These are phyloP conservation scores for Gryllus bimaculatus DNA, from an alignment of 1,140 invertebrate genomes.

Conservation along the genomic window DNA sequence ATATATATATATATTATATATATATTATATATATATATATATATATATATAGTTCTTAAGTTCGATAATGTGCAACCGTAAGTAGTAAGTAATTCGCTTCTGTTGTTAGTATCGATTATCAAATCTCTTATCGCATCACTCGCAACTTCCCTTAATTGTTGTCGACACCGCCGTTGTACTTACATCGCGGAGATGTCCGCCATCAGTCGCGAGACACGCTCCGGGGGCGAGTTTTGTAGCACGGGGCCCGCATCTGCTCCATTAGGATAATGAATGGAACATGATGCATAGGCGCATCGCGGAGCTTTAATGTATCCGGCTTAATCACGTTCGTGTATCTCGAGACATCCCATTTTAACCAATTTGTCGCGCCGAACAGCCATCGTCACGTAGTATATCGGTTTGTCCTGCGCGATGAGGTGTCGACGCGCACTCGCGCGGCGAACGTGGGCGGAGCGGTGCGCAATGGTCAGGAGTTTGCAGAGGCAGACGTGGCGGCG, in stretches of 20 bases:
- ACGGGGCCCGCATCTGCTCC: not conserved
- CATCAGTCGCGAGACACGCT: too few relatives aligned
- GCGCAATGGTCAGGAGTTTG: too few relatives aligned
- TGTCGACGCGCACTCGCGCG: not conserved
- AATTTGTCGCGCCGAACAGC: not conserved
- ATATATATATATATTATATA: too few relatives aligned
- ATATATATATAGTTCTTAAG: too few relatives aligned
- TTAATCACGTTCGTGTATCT: not conserved
- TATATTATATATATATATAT: too few relatives aligned
- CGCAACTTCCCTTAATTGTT: too few relatives aligned
- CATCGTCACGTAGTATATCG: not conserved
- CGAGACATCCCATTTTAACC: not conserved
- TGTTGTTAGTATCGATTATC: too few relatives aligned
- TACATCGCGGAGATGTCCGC: not conserved
- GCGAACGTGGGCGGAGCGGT: too few relatives aligned
- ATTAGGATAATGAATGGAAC: not conserved
- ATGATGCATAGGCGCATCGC: not conserved
- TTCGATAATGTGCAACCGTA: too few relatives aligned
- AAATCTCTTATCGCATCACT: too few relatives aligned
- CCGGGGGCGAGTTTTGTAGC: not conserved
- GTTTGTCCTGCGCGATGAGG: not conserved
- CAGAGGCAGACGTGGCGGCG: too few relatives aligned
- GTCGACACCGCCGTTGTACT: not conserved
- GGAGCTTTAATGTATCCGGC: not conserved
- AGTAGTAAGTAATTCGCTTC: too few relatives aligned